Conservation (phyloP, 2,888 invertebrate genomes). For the Lissonota sp. region DNA sequence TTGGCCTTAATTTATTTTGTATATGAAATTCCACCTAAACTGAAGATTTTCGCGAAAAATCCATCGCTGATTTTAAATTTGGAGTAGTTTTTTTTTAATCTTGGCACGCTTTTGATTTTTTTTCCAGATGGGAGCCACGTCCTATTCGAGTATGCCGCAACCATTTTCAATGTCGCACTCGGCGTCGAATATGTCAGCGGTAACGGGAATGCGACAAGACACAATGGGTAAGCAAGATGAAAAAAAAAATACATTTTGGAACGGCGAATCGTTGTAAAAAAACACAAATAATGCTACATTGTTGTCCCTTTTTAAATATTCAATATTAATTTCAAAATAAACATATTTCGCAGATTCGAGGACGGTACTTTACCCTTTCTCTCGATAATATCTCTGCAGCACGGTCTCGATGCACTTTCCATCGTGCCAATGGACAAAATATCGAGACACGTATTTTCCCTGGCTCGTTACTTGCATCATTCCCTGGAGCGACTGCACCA, state of each 20-base stretch:
- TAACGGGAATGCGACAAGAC: conserved; percentile 94
- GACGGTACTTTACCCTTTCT: conserved; percentile 97
- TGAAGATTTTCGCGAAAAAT: no score
- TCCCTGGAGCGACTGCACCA: conserved; percentile 88
- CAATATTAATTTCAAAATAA: no score
- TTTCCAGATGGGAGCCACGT: conserved; percentile 95
- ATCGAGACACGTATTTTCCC: conserved; percentile 89
- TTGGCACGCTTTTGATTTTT: conserved; percentile 59
- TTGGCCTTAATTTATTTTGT: no score
- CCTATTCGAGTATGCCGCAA: conserved; percentile 97
- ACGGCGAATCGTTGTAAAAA: no score
- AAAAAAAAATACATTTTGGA: neutral
- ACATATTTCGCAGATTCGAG: conserved; percentile 89
- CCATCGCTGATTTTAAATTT: neutral
- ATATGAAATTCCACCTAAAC: no score
- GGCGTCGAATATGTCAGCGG: conserved; percentile 95
- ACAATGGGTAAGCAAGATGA: conserved; percentile 89
- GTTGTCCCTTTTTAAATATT: no score
- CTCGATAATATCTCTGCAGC: conserved; percentile 91
- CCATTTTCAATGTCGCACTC: conserved; percentile 97
- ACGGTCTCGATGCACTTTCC: conserved; percentile 92
- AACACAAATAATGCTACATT: no score
- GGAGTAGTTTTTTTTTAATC: neutral
- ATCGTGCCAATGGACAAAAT: conserved; percentile 87
- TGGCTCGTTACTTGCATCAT: conserved; percentile 90